Base-by-base conservation (phyloP, 2,888 invertebrate species). In the Agrochola lota region DNA sequence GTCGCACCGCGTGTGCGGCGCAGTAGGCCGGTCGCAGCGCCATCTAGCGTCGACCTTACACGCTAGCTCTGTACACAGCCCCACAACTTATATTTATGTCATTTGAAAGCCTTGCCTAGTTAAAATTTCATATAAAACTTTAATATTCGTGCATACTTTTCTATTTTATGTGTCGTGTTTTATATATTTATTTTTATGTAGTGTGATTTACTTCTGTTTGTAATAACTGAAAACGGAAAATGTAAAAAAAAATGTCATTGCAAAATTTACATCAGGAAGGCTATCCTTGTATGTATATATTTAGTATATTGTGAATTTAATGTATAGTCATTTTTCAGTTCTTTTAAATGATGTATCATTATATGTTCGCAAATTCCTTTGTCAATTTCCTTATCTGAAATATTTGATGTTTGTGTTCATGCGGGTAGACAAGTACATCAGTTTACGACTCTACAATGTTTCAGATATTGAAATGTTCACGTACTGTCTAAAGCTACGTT, bases 191-290 rank as follows among this genome's bases (percentile, higher is more conserved):
- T 93, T 93, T 94, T 94, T 95, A 94, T 95, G 95, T 96, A 96
- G 96, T 95, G 96, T 95, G 95, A 92, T 95, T 95, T 95, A 95
- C 93, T 95, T 95, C 94, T 94, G 94, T 96, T 96, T 95, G 93
- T 95, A 92, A 94, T 94, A 94, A 94, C 92, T 93, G 93, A 95
- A 95, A 95, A 95, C 90, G 86, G 92, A 91, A 94, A 94, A 94
- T 94, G 92, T 91, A 91, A 94, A 95, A 95, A 94, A 95, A 94
- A 93, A 92, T 89, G 85, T 91, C 92, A 92, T 92, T 91, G 90
- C 93, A 93, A 92, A 93, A 92, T 91, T 93, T 93, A 91, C 94
- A 95, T 91, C 89, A 91, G 92, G 93, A 94, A 92, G 93, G 93
- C 93, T 94, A 92, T 91, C 92, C 92, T 92, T 93, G 92, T 95